Conservation (phyloP, 2,113 vertebrate genomes). For the Stictonetta naevosa region DNA sequence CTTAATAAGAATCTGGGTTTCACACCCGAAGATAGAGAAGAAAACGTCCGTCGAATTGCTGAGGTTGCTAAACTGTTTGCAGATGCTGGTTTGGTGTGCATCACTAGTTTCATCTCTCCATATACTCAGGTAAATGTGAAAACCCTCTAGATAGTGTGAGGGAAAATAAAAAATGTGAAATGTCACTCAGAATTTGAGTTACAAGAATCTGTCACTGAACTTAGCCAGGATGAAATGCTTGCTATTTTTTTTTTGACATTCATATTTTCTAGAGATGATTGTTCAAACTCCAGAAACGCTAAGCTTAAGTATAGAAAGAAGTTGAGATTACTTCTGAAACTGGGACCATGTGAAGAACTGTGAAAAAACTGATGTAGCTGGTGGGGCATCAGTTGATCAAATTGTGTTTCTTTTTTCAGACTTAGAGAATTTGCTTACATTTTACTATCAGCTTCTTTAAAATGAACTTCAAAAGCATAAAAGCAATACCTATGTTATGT, state of each 20-base stretch:
- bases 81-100: conserved; percentile 95
- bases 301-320: neutral
- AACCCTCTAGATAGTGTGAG: neutral
- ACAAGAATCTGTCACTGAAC: neutral
- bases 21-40: conserved; percentile 94
- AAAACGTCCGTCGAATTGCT: conserved; percentile 96
- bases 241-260: fast-evolving
- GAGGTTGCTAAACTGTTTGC: conserved; percentile 97
- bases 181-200: neutral
- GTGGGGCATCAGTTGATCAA: neutral
- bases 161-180: neutral
- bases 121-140: conserved; percentile 86
- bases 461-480: neutral
- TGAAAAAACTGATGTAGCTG: neutral
- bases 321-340: neutral
- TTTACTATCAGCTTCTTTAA: neutral
- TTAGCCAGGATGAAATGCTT: neutral
- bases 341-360: neutral
- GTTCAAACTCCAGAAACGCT: neutral
- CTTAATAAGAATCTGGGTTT: conserved; percentile 98
- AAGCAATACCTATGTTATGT: neutral
- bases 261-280: neutral
- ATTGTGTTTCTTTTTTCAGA: neutral
- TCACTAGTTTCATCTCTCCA: conserved; percentile 97
- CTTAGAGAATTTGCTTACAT: neutral